phyloP scores from a whole-genome alignment of 1,140 invertebrate genomes.

The Macrosteles quadrilineatus region DNA sequence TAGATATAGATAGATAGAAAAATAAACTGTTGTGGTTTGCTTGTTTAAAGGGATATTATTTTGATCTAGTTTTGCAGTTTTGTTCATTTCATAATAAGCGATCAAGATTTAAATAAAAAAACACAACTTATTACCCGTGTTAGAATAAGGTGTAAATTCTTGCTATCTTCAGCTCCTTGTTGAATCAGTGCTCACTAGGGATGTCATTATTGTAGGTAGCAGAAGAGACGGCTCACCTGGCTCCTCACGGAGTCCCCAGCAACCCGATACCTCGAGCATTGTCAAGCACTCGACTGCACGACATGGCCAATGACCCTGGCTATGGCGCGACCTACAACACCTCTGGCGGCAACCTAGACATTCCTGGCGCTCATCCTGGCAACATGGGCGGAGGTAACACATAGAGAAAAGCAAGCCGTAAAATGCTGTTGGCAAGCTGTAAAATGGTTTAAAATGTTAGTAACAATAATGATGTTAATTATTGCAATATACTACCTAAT shows the following conservation, averaged over 20 bases:
- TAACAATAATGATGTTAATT: neutral
- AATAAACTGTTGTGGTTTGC: no score
- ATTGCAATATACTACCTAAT: neutral
- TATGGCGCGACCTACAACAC: constrained; percentile 76
- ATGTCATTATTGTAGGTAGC: constrained; percentile 59
- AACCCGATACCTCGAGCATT: constrained; percentile 87
- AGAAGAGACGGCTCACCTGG: constrained; percentile 84
- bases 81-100: no score
- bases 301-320: constrained; percentile 63
- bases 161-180: no score
- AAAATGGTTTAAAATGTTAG: neutral
- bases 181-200: no score
- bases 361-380: constrained; percentile 55
- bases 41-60: no score
- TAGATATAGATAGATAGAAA: no score
- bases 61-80: no score
- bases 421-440: neutral
- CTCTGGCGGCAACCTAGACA: constrained; percentile 62
- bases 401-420: no score
- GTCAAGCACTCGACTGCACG: constrained; percentile 78
- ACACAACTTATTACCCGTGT: no score
- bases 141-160: no score
- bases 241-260: constrained; percentile 94
- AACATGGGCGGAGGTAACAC: constrained; percentile 30
- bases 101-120: no score